Conservation (phyloP, 2,888 invertebrate genomes). For the Lasiommata megera region DNA sequence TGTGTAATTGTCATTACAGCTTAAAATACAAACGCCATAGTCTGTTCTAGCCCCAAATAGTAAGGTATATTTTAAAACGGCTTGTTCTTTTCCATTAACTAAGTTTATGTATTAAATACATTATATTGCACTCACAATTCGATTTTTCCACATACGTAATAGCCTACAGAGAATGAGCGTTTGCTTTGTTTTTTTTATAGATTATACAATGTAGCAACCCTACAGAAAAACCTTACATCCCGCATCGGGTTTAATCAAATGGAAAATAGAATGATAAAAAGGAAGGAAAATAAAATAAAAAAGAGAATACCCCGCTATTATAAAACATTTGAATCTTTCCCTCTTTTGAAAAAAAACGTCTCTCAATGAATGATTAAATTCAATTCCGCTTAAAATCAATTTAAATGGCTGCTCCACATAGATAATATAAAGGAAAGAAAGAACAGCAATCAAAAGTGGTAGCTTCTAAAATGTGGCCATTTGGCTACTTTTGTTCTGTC, state of each 20-base stretch:
- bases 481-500: background rate
- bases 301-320: conserved; percentile 19
- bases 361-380: conserved; percentile 16
- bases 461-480: background rate
- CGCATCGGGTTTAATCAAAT: conserved; percentile 26
- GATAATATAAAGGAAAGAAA: background rate
- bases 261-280: conserved; percentile 24
- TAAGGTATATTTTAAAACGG: too few relatives aligned
- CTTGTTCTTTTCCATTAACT: too few relatives aligned
- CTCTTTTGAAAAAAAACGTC: conserved; percentile 8
- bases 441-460: background rate
- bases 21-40: too few relatives aligned
- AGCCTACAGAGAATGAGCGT: background rate
- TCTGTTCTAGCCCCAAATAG: too few relatives aligned
- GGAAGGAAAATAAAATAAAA: conserved; percentile 18
- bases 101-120: too few relatives aligned
- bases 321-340: conserved; percentile 22
- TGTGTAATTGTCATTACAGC: too few relatives aligned
- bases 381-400: conserved; percentile 14
- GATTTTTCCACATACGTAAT: too few relatives aligned
- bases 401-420: background rate
- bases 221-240: conserved; percentile 18
- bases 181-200: background rate
- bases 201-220: background rate
- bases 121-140: too few relatives aligned